These are phyloP conservation scores for Neolamprologus variostigma DNA, from an alignment of 2,113 vertebrate species.

Conservation along the genomic window DNA sequence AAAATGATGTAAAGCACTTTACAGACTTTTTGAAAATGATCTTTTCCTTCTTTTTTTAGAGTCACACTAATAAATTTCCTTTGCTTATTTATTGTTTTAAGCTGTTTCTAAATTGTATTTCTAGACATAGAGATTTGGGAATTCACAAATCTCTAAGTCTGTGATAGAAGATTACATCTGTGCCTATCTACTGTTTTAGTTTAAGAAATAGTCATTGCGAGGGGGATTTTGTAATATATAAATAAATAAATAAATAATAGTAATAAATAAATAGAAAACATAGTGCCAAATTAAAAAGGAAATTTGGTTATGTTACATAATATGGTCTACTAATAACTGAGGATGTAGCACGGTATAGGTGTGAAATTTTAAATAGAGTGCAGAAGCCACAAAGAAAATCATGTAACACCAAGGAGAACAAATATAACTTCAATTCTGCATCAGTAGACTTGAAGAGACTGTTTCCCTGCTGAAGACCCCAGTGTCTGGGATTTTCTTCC, in stretches of 20 bases:
- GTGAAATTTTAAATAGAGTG: not conserved
- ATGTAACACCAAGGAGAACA: not conserved
- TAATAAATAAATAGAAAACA: not conserved
- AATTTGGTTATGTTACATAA: not conserved
- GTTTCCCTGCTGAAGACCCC: not conserved
- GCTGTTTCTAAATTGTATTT: not conserved
- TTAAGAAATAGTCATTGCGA: not conserved
- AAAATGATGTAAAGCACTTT: not conserved
- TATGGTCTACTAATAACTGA: not conserved
- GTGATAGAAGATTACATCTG: not conserved
- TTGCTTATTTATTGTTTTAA: not conserved
- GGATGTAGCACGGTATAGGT: not conserved
- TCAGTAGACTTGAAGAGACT: not conserved
- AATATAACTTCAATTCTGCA: not conserved
- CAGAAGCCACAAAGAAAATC: not conserved
- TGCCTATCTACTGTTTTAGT: not conserved
- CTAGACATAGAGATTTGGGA: not conserved
- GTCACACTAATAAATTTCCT: not conserved
- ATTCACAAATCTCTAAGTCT: not conserved
- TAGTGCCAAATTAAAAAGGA: not conserved
- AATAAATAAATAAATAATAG: not conserved
- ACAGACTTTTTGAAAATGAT: not conserved
- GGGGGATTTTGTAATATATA: not conserved
- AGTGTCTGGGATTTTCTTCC: not conserved
- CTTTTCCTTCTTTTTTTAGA: not conserved